Evolutionary conservation across 2,888 invertebrate genomes (phyloP), one percentile per base, ranked within the genome.

Genomic region (Cephus sareptanus): DNA sequence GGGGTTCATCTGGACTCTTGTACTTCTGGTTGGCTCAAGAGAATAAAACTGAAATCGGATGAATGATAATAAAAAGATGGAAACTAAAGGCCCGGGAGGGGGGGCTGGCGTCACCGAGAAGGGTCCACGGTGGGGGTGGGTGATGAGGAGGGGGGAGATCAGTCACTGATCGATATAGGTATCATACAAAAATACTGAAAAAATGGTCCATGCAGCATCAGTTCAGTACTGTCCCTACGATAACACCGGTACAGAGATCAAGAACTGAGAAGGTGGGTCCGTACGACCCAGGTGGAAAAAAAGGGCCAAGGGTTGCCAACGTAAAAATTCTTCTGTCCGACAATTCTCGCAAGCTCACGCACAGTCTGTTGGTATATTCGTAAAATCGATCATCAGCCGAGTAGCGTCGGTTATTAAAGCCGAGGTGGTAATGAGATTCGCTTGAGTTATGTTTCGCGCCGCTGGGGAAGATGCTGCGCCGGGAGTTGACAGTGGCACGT

Each of bases 51-150:
- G 69, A 69, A 77, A 56, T 34, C 6, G 69, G 74, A 69, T 34
- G 74, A 77, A 75, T 70, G 70, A 30, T 70, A 70, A 70, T 40
- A 15, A 75, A 77, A 80, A 78, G 77, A 78, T 75, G 80, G 78
- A 80, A 82, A 80, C 83, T 82, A 12, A 35, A 12, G 12, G 12
- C 35, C 35, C 3, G 77, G 79, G 81, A 1, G 37, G 13, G 77
- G 79, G 82, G 76, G 77, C 78, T 81, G 81, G 82, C 83, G 85
- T 87, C 85, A 86, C 85, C 84, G 83, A 40, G 40, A 85, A 79
- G 75, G 79, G 84, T 86, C 85, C 86, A 79, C 83, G 76, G 77
- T 85, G 83, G 86, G 85, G 81, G 85, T 83, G 82, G 82, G 33
- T 70, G 35, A 13, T 13, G 37, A 37, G 13, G 13, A 37, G 37